Evolutionary conservation across 2,888 invertebrate genomes (phyloP), one percentile per base, ranked within the genome.

Genomic region (Philopedon plagiatum): DNA sequence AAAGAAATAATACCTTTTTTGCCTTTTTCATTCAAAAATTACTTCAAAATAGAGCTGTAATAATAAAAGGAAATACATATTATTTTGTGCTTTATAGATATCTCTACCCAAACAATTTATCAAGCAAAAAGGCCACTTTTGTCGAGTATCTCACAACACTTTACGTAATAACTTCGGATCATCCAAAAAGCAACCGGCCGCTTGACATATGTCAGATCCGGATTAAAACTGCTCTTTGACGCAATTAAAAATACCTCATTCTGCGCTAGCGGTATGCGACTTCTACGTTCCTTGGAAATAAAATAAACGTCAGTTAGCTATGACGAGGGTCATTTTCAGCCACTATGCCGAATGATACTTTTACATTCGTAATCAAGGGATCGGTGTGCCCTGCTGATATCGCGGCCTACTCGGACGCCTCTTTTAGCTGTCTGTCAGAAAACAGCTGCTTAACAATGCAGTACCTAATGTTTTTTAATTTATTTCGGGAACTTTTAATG

Each of bases 251-350:
- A 72, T 71, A 65, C 65, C 71, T 61, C 23, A 56, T 54, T 51
- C 51, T 46, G 29, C 66, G 71, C 71, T 76, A 71, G 63, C 70
- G 76, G 73, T 72, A 72, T 74, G 75, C 75, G 74, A 76, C 74
- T 76, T 71, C 74, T 76, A 72, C 70, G 61, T 70, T 62, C 73
- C 65, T 60, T 67, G 73, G 73, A 78, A 77, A 79, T 74, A 75
- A 77, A 75, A 78, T 78, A 79, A 79, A 79, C 75, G 79, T 79
- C 79, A 79, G 69, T 70, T 73, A 69, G 46, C 72, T 75, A 78
- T 78, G 79, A 79, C 74, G 76, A 77, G 79, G 79, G 79, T 78
- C 75, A 54, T 70, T 70, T 71, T 65, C 61, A 71, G 51, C 61
- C 71, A 65, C 61, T 56, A 66, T 61, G 58, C 65, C 71, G 63